Evolutionary conservation across 2,797 vertebrate genomes (phyloP).

Genomic region (Sphenodon punctatus): DNA sequence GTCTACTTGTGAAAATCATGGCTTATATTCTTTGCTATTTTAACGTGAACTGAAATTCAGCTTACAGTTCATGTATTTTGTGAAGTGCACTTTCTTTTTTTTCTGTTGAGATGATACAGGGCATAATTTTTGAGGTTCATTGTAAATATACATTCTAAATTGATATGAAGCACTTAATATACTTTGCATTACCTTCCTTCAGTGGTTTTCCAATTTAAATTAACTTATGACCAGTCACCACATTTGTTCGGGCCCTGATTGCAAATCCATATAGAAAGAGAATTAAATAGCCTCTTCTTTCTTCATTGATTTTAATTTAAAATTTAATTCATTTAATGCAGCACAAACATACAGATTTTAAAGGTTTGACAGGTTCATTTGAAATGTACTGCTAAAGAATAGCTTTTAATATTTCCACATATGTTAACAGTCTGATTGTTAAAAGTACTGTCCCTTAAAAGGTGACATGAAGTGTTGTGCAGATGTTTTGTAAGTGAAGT

Average conservation of each 20-base stretch:
- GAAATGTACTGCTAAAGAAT: slow-evolving; percentile 21
- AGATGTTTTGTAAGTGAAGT: background rate
- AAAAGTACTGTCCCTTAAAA: background rate
- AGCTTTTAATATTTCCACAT: background rate
- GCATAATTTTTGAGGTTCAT: slow-evolving; percentile 43
- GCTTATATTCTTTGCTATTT: background rate
- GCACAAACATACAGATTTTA: slow-evolving; percentile 44
- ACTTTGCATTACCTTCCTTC: slow-evolving; percentile 58
- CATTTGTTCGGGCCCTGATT: slow-evolving; percentile 54
- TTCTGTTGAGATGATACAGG: slow-evolving; percentile 1
- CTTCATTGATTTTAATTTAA: slow-evolving; percentile 71
- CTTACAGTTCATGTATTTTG: slow-evolving; percentile 14
- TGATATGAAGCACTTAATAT: slow-evolving; percentile 49
- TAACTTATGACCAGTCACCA: slow-evolving; percentile 59
- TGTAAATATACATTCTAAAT: slow-evolving; percentile 57
- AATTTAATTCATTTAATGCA: slow-evolving; percentile 51
- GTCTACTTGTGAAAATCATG: background rate
- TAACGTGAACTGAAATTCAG: slow-evolving; percentile 36
- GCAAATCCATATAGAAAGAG: slow-evolving; percentile 60
- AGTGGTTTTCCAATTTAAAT: slow-evolving; percentile 68
- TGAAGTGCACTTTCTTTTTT: background rate
- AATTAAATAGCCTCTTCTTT: slow-evolving; percentile 65
- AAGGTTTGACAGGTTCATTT: slow-evolving; percentile 43
- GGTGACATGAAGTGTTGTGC: background rate
- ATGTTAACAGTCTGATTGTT: background rate